Evolutionary conservation across 2,797 vertebrate genomes (phyloP), one percentile per base, ranked within the genome.

Genomic region (Clarias platycephalus): DNA sequence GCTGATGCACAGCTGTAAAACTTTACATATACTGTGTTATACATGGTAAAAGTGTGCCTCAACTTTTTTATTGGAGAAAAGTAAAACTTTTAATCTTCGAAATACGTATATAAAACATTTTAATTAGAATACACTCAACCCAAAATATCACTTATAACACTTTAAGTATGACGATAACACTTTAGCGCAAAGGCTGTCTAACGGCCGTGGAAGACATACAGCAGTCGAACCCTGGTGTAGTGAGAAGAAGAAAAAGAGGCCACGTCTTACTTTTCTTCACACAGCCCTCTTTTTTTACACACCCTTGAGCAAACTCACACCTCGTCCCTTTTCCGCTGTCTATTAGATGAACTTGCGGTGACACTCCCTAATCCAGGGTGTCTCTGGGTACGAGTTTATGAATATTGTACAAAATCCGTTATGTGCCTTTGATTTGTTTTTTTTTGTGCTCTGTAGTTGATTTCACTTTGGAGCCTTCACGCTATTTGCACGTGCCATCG

Each of bases 401-500:
- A 37, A 18, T 12, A 24, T 31, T 24, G 55, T 77, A 76, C 22
- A 26, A 22, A 77, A 37, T 24, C 1, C 0, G 24, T 13, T 34
- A 24, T 2, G 13, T 60, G 55, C 34, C 5, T 40, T 5, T n/a
- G 6, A 20, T 2, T 31, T 81, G 24, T 34, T 60, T 20, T 3
- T 77, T 68, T 20, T 3, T 77, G 12, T 86, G 53, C 22, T 79
- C 49, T 26, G 31, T 94, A 99, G 98, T 99, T 34, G 96, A 99
- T 83, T 95, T 94, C 40, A 93, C 96, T 12, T 86, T 97, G 64
- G 95, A 97, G 71, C 95, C 95, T 13, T 96, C 97, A 0, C 93
- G 91, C 85, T 94, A 95, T 89, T 88, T 99, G 85, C 91, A 95
- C 68, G 68, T 91, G 9, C 91, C 92, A 0, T 92, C 91, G 0